Conservation (phyloP, 2,113 vertebrate genomes). For the Chaenocephalus aceratus region DNA sequence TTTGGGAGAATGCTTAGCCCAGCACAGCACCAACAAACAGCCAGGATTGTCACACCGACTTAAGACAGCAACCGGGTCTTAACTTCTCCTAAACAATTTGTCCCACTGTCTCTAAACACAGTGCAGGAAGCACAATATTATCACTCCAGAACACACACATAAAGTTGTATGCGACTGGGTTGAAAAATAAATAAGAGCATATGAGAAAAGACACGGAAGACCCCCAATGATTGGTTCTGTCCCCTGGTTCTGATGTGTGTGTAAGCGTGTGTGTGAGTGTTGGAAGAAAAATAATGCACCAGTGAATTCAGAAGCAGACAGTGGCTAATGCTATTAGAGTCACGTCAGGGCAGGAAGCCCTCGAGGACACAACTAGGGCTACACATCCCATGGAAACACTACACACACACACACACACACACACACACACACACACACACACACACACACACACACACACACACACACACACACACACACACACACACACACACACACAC, state of each 20-base stretch:
- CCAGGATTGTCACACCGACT: constrained; percentile 50
- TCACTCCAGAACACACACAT: constrained; percentile 31
- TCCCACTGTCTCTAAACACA: constrained; percentile 31
- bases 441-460: neutral
- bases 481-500: neutral
- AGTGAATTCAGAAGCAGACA: constrained; percentile 45
- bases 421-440: constrained; percentile 2
- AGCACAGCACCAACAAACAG: constrained; percentile 37
- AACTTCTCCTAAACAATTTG: constrained; percentile 20
- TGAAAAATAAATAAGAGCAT: constrained; percentile 38
- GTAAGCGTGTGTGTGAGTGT: neutral
- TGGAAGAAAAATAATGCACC: constrained; percentile 33
- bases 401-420: neutral
- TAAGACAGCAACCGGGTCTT: constrained; percentile 17
- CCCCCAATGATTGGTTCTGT: constrained; percentile 37
- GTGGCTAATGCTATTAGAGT: constrained; percentile 47
- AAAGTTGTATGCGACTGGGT: neutral
- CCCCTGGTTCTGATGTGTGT: neutral
- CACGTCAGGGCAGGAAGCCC: constrained; percentile 28
- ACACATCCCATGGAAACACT: constrained; percentile 4
- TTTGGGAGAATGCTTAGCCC: constrained; percentile 41
- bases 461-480: neutral
- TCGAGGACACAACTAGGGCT: constrained; percentile 29
- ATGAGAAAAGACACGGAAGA: constrained; percentile 19
- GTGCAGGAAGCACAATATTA: constrained; percentile 32